Evolutionary conservation across 2,888 invertebrate genomes (phyloP).

Genomic region (Oxyteleia sp.): DNA sequence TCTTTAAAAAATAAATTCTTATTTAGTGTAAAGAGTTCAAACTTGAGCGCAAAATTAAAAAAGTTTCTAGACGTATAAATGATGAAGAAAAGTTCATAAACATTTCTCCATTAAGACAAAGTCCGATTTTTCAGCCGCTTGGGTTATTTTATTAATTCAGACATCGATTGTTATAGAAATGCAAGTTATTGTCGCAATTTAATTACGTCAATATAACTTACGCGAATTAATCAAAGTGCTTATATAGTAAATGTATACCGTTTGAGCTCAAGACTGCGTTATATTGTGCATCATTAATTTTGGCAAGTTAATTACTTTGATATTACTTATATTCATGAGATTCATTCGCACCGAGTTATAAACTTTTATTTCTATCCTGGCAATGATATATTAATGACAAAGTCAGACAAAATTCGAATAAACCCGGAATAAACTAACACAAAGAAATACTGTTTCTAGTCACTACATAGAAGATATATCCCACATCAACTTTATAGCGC

Average conservation of each 20-base stretch:
- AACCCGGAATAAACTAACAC: constrained; percentile 31
- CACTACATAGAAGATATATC: constrained; percentile 34
- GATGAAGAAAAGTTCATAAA: constrained; percentile 38
- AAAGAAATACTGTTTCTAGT: constrained; percentile 29
- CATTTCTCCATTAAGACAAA: constrained; percentile 35
- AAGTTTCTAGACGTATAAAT: constrained; percentile 23
- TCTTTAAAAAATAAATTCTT: constrained; percentile 41
- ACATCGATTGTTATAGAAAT: constrained; percentile 28
- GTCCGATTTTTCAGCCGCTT: no score
- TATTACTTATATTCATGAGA: constrained; percentile 32
- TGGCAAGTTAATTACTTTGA: constrained; percentile 24
- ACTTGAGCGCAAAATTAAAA: constrained; percentile 32
- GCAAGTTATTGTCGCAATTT: constrained; percentile 12
- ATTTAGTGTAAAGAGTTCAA: constrained; percentile 28
- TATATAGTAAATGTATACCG: neutral
- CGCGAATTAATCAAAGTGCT: no score
- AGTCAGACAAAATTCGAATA: constrained; percentile 47
- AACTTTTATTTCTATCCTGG: constrained; percentile 38
- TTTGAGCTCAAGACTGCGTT: neutral
- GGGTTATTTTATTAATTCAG: constrained; percentile 28
- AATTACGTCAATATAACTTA: no score
- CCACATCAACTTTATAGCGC: constrained; percentile 50
- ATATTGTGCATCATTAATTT: neutral
- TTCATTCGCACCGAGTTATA: constrained; percentile 28
- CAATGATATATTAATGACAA: constrained; percentile 43